These are phyloP conservation scores for Zele albiditarsus DNA, from an alignment of 2,888 invertebrate species.

Conservation along the genomic window DNA sequence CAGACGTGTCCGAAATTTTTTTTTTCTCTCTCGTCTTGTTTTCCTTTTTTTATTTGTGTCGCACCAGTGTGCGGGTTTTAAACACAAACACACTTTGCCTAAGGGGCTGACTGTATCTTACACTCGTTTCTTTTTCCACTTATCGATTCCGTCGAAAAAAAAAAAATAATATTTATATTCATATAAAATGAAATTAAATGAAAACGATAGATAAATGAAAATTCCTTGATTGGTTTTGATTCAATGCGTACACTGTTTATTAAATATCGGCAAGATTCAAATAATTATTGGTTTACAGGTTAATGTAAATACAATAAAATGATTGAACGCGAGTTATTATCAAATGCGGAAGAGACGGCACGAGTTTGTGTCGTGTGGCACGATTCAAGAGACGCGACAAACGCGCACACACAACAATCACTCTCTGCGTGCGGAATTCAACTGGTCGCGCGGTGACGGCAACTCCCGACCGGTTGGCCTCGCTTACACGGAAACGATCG, in stretches of 20 bases:
- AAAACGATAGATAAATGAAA: not conserved
- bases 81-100: slow-evolving; percentile 28
- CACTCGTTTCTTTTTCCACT: not conserved
- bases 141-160: slow-evolving; percentile 3
- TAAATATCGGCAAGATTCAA: too few species aligned
- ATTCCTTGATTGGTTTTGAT: not conserved
- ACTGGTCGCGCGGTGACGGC: slow-evolving; percentile 63
- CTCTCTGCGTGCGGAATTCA: slow-evolving; percentile 63
- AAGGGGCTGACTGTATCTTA: slow-evolving; percentile 16
- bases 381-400: slow-evolving; percentile 43
- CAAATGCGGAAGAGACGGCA: slow-evolving; percentile 6
- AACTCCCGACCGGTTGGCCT: slow-evolving; percentile 69
- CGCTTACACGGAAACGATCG: slow-evolving; percentile 61
- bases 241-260: not conserved
- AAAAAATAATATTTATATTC: not conserved
- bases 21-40: not conserved
- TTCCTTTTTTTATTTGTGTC: not conserved
- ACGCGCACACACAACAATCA: slow-evolving; percentile 52
- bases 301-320: not conserved
- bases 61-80: slow-evolving; percentile 26
- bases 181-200: not conserved
- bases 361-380: slow-evolving; percentile 10
- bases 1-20: slow-evolving; percentile 2
- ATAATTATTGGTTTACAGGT: too few species aligned
- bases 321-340: slow-evolving; percentile 26